Evolutionary conservation across 92 coral and sea anemone species (phyloP), one percentile per base, ranked within the genome.

Genomic region (Parazoanthus swiftii): DNA sequence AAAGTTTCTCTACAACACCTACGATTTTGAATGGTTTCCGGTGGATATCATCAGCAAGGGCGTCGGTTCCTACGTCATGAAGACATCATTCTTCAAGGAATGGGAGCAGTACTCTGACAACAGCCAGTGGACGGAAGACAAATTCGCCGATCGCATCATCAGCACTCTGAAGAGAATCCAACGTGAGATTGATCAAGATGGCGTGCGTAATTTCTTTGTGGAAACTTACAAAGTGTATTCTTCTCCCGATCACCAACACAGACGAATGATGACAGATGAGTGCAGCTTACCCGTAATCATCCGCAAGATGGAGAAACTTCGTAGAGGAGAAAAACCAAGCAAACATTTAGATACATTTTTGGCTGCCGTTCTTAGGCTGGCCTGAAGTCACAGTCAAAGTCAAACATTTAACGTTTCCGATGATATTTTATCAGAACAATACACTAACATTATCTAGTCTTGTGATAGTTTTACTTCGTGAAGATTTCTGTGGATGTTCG

Each of bases 21-120:
- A 20, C 35, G 74, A 54, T 6, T 0, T 2, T 2, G 74, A 81
- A 2, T 81, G 85, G 85, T 81, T 81, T 38, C 85, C 85, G 1
- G 13, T 38, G 35, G 3, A 37, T 81, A 7, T 81, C 8, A 6
- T 59, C 6, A 81, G 85, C 74, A 36, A 8, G 35, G 54, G 74
- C 5, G 74, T 59, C 3, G 85, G 85, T 2, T 81, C 85, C 21
- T 81, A 81, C 74, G 73, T 81, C 74, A 81, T 81, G 85, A 81
- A 81, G 85, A 81, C 85, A 35, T 81, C 85, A 38, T 81, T 81
- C 85, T 72, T 81, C 59, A 81, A 63, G 36, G 85, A 81, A 39
- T 81, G 85, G 85, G 85, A 81, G 48, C 48, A 81, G 7, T 81
- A 14, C 44, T 54, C 46, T 4, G 85, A 18, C 38, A 63, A 37